Percentiles rank a stretch among this genome's conserved stretches.
These are phyloP conservation scores for Orthonychiurus folsomi DNA, from an alignment of 2,888 invertebrate species.

Conservation along the genomic window DNA sequence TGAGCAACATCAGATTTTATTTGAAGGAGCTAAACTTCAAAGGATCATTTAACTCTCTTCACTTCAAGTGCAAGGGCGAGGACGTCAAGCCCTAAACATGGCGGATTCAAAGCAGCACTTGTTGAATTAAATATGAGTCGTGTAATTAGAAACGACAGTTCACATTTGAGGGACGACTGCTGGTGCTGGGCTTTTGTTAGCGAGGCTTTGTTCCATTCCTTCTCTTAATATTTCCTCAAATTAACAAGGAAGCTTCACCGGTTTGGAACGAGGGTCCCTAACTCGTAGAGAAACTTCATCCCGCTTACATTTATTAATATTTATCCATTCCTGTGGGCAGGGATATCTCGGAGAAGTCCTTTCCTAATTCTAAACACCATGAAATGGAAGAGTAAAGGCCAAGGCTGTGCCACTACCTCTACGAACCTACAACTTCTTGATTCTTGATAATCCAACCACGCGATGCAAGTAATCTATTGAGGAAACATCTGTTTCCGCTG, in stretches of 20 bases:
- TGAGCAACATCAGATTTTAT: not conserved
- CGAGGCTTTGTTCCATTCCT: not conserved
- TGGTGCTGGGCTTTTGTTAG: not conserved
- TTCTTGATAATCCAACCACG: no score
- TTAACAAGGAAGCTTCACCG: not conserved
- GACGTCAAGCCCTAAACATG: not conserved
- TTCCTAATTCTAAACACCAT: not conserved
- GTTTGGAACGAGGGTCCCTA: not conserved
- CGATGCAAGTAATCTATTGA: not conserved
- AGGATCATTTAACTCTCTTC: not conserved
- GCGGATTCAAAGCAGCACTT: not conserved
- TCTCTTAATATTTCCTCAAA: not conserved
- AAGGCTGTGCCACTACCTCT: no score
- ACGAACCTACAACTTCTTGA: no score
- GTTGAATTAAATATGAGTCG: conserved; percentile 1
- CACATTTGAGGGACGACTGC: not conserved
- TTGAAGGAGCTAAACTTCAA: conserved; percentile 1
- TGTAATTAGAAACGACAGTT: not conserved
- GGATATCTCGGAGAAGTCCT: no score
- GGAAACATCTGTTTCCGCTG: not conserved
- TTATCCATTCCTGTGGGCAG: no score
- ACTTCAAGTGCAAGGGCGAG: not conserved
- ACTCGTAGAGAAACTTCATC: not conserved
- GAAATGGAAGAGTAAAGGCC: no score
- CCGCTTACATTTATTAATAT: not conserved